These are phyloP conservation scores for Rhea americana DNA, from an alignment of 2,113 vertebrate genomes.

Conservation along the genomic window DNA sequence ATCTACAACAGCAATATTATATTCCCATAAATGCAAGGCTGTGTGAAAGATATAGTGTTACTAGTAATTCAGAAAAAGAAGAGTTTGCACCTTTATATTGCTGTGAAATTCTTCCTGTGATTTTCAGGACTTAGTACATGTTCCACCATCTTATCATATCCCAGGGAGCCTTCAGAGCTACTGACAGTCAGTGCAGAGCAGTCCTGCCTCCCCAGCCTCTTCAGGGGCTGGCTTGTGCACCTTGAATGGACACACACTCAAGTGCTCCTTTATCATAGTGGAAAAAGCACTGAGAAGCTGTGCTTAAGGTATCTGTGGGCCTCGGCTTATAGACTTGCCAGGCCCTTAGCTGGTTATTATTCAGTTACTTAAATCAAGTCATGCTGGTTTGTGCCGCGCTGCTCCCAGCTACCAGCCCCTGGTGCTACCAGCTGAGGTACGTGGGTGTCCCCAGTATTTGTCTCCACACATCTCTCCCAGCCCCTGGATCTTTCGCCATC, in stretches of 20 bases:
- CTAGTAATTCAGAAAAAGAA: background rate
- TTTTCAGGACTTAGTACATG: background rate
- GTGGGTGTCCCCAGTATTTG: background rate
- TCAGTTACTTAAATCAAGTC: background rate
- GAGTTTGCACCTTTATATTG: background rate
- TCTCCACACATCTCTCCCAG: background rate
- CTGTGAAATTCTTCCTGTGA: background rate
- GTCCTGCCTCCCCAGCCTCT: background rate
- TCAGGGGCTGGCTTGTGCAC: background rate
- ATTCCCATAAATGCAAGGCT: background rate
- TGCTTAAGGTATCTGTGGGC: background rate
- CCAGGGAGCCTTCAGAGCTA: background rate
- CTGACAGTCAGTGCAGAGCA: fast-evolving
- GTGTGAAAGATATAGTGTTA: background rate
- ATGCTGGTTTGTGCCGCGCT: background rate
- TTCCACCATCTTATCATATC: background rate
- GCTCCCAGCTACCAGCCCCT: background rate
- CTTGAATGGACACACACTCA: background rate
- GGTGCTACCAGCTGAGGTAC: background rate
- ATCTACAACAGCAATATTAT: background rate
- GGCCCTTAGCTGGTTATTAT: background rate
- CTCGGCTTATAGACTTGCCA: background rate
- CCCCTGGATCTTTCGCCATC: background rate
- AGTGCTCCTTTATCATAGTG: background rate
- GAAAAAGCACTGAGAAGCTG: background rate